A percentile compares a stretch with the other conserved stretches of the same genome.
These are phyloP conservation scores for Drosophila longiperda DNA, from an alignment of 2,888 invertebrate genomes.

Conservation along the genomic window DNA sequence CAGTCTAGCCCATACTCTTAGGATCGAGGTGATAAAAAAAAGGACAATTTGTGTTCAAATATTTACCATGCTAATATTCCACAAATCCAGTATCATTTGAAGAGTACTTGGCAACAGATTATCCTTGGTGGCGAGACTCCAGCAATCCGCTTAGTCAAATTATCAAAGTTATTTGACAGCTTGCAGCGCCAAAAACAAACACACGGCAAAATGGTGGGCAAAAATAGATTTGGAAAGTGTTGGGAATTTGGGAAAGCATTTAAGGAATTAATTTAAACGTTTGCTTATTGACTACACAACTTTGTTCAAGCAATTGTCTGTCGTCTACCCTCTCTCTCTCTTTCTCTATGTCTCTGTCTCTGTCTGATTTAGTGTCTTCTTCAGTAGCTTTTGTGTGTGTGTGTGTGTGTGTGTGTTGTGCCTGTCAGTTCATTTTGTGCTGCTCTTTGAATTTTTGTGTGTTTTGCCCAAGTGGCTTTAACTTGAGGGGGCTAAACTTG, in stretches of 20 bases:
- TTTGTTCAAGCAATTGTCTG: neutral
- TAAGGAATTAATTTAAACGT: slow-evolving; percentile 40
- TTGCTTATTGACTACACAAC: slow-evolving; percentile 36
- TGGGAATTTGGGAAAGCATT: slow-evolving; percentile 46
- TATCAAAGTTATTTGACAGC: slow-evolving; percentile 35
- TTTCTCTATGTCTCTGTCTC: slow-evolving; percentile 22
- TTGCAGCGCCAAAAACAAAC: slow-evolving; percentile 7
- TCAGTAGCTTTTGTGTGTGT: slow-evolving; percentile 30
- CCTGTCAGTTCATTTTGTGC: slow-evolving; percentile 45
- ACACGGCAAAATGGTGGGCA: neutral
- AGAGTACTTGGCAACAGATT: neutral
- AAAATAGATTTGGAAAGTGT: slow-evolving; percentile 49
- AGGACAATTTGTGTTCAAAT: neutral
- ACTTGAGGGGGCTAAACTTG: slow-evolving; percentile 21
- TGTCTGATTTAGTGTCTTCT: slow-evolving; percentile 37
- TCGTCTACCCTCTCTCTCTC: neutral
- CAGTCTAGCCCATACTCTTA: neutral
- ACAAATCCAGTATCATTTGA: neutral
- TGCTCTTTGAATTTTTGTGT: slow-evolving; percentile 48
- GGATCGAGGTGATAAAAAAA: neutral
- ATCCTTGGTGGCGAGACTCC: neutral
- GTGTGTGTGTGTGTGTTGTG: slow-evolving; percentile 4
- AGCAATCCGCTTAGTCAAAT: slow-evolving; percentile 39
- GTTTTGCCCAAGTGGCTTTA: slow-evolving; percentile 57
- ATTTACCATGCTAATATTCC: neutral